Percentiles rank a stretch among this genome's conserved stretches.
phyloP scores from a whole-genome alignment of 2,797 vertebrate genomes.

The Sebastes minor region DNA sequence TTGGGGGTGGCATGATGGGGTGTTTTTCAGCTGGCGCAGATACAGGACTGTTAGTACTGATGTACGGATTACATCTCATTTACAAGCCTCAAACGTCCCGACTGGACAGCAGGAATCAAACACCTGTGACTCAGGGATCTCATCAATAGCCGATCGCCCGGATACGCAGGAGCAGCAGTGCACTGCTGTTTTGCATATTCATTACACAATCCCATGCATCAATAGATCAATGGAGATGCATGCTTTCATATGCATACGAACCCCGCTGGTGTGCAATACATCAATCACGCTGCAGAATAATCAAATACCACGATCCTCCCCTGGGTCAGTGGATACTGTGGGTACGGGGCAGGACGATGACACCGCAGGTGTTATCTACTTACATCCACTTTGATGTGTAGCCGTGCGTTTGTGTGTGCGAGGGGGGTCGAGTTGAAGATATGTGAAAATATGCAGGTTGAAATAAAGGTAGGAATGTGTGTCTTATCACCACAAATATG shows the following conservation, averaged over 20 bases:
- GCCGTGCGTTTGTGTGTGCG: background rate
- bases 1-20: conserved; percentile 28
- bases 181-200: conserved; percentile 57
- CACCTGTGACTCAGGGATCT: conserved; percentile 58
- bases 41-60: conserved; percentile 52
- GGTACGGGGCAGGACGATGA: conserved; percentile 43
- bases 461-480: background rate
- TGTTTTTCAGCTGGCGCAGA: conserved; percentile 61
- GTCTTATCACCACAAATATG: background rate
- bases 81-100: conserved; percentile 46
- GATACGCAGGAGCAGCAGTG: conserved; percentile 1
- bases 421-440: background rate
- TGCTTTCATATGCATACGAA: conserved; percentile 61
- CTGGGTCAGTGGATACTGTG: conserved; percentile 35
- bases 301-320: conserved; percentile 46
- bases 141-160: conserved; percentile 38
- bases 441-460: background rate
- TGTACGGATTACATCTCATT: conserved; percentile 64
- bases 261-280: conserved; percentile 33
- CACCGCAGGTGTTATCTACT: conserved; percentile 55
- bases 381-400: conserved; percentile 49
- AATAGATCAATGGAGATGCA: conserved; percentile 59
- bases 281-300: conserved; percentile 64
- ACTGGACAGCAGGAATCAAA: conserved; percentile 43
- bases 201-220: conserved; percentile 54